These are phyloP conservation scores for Macropis europaea DNA, from an alignment of 2,888 invertebrate genomes.

Conservation along the genomic window DNA sequence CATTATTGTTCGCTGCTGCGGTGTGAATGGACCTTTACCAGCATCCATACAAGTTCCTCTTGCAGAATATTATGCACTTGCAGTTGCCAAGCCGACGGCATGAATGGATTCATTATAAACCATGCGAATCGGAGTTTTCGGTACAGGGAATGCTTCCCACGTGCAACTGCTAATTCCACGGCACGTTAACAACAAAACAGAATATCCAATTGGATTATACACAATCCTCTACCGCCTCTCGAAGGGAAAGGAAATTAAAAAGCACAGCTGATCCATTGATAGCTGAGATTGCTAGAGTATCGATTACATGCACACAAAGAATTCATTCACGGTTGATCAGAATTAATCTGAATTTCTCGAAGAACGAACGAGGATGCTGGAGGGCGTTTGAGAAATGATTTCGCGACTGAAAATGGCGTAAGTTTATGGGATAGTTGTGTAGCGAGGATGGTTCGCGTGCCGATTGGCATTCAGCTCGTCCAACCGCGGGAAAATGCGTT, in stretches of 20 bases:
- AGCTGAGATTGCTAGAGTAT: no score
- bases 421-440: neutral
- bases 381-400: no score
- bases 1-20: neutral
- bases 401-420: slow-evolving; percentile 2
- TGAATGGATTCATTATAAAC: slow-evolving; percentile 35
- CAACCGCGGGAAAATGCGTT: slow-evolving; percentile 16
- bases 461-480: slow-evolving; percentile 45
- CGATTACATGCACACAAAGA: no score
- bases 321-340: no score
- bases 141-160: neutral
- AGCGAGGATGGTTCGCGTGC: slow-evolving; percentile 34
- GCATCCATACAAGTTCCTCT: neutral
- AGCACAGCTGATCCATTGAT: no score
- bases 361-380: no score
- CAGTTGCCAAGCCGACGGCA: neutral
- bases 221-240: no score
- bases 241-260: no score
- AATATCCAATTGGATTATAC: no score
- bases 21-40: slow-evolving; percentile 1
- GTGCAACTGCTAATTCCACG: neutral
- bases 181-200: neutral
- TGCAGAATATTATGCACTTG: neutral
- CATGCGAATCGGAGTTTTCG: slow-evolving; percentile 24
- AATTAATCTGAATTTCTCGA: no score